Conservation (phyloP, 37 sponge, comb jelly and placozoan species). For the Beroe forskalii region DNA sequence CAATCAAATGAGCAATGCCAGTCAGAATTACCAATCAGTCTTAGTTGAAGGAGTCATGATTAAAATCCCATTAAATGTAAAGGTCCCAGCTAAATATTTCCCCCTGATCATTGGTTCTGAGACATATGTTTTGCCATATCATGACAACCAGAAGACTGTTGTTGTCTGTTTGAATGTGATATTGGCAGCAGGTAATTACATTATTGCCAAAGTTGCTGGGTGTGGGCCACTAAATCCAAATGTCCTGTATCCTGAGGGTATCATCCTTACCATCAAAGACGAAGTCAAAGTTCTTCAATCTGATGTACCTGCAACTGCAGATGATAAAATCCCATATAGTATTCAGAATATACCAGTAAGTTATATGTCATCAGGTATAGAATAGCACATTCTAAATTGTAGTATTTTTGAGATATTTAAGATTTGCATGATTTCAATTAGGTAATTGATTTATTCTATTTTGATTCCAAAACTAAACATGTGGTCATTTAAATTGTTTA, state of each 20-base stretch:
- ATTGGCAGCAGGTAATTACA: not conserved
- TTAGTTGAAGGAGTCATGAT: not conserved
- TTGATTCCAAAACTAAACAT: no score
- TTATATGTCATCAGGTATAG: no score
- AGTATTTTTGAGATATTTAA: not conserved
- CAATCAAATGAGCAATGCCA: not conserved
- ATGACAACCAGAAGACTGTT: not conserved
- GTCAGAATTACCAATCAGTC: not conserved
- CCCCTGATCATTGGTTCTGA: constrained; percentile 10
- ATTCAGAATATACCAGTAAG: no score
- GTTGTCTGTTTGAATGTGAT: not conserved
- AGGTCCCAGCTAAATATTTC: not conserved
- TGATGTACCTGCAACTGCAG: no score
- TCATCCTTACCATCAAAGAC: not conserved
- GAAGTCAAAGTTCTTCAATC: not conserved
- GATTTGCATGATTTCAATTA: no score
- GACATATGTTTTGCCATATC: constrained; percentile 22
- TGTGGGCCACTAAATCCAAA: not conserved
- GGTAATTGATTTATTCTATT: no score
- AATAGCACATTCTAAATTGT: no score
- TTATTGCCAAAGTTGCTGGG: constrained; percentile 42
- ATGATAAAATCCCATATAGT: no score
- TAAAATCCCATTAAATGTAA: not conserved
- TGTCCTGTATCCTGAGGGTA: not conserved
- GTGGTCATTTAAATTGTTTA: no score